These are phyloP conservation scores for Xyrauchen texanus DNA, from an alignment of 2,113 vertebrate species.

Conservation along the genomic window DNA sequence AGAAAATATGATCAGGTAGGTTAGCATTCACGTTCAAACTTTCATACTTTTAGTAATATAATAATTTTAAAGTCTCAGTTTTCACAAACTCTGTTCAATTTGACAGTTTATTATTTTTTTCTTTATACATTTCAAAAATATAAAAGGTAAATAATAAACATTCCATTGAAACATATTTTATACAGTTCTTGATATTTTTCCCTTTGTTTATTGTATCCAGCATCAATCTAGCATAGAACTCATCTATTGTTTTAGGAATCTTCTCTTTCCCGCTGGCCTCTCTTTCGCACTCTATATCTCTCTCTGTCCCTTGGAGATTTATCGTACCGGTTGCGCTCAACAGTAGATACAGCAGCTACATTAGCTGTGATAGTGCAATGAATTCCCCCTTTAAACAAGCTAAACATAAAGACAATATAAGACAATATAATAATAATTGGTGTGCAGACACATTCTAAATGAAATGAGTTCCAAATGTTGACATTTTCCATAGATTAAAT, in stretches of 20 bases:
- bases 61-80: constrained; percentile 67
- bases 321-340: background rate
- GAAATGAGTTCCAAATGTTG: background rate
- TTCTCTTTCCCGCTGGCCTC: constrained; percentile 57
- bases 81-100: constrained; percentile 74
- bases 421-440: background rate
- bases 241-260: constrained; percentile 61
- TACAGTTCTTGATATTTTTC: constrained; percentile 67
- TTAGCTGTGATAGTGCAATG: constrained; percentile 11
- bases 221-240: constrained; percentile 67
- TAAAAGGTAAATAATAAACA: constrained; percentile 81
- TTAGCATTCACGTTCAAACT: constrained; percentile 80
- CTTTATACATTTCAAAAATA: constrained; percentile 79
- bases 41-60: constrained; percentile 72
- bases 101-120: constrained; percentile 66
- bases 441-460: background rate
- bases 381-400: constrained; percentile 27
- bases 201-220: constrained; percentile 66
- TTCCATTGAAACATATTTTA: constrained; percentile 80
- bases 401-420: background rate
- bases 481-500: background rate
- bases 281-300: constrained; percentile 29
- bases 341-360: constrained; percentile 4
- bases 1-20: constrained; percentile 74
- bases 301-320: constrained; percentile 1